Conservation (phyloP, 2,888 invertebrate species). For the Zygogramma bicolorata region DNA sequence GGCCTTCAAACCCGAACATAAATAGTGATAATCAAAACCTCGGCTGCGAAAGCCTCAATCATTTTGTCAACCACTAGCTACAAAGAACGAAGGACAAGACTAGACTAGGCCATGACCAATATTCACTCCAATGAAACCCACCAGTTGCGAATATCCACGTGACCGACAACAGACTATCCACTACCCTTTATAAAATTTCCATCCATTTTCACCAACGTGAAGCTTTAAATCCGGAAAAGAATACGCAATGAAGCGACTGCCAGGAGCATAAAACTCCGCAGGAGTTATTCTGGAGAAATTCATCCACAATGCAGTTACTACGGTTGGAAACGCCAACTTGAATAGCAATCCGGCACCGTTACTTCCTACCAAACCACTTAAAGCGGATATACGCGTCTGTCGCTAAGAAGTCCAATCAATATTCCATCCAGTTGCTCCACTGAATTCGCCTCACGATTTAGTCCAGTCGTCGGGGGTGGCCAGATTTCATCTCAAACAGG, state of each 20-base stretch:
- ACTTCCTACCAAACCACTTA: not conserved
- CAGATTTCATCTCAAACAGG: too few species aligned
- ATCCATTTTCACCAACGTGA: not conserved
- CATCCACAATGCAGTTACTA: not conserved
- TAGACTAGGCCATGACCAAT: too few species aligned
- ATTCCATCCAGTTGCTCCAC: not conserved
- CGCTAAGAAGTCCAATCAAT: slow-evolving; percentile 4
- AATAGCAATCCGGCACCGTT: not conserved
- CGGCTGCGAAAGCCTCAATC: too few species aligned
- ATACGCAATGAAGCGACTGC: not conserved
- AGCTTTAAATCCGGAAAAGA: not conserved
- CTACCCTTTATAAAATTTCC: too few species aligned
- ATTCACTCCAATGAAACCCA: too few species aligned
- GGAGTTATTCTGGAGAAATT: not conserved
- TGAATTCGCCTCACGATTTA: not conserved
- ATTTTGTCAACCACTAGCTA: too few species aligned
- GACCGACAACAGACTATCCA: too few species aligned
- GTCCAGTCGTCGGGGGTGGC: not conserved
- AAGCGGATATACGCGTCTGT: slow-evolving; percentile 17
- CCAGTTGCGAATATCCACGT: too few species aligned
- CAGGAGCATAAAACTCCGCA: not conserved
- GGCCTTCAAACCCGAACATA: too few species aligned
- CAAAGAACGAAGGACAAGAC: too few species aligned
- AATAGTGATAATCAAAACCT: too few species aligned
- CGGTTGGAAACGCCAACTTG: not conserved